Percentiles rank a stretch among this genome's conserved stretches.
Evolutionary conservation across 2,113 vertebrate species (phyloP).

Genomic region (Oncorhynchus keta): DNA sequence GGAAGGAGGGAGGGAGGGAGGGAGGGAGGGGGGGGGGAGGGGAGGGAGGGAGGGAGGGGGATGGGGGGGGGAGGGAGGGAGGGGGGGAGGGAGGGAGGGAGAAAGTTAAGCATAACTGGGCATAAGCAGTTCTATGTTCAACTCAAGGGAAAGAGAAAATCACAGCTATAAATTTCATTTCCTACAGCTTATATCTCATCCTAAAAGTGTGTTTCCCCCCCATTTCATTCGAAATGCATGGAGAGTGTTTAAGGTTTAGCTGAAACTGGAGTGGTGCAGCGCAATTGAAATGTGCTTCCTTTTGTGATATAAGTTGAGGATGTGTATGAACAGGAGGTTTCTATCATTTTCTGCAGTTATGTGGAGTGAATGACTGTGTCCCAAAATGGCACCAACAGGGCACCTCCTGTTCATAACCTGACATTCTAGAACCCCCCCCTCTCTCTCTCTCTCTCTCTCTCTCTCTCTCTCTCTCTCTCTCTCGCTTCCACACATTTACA

Average conservation of each 20-base stretch:
- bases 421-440: constrained; percentile 18
- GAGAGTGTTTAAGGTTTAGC: neutral
- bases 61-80: no score
- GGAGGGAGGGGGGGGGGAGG: no score
- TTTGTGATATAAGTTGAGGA: constrained; percentile 10
- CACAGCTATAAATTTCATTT: constrained; percentile 25
- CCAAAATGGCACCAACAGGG: neutral
- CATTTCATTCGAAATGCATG: neutral
- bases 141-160: constrained; percentile 30
- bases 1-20: no score
- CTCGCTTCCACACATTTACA: no score
- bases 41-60: no score
- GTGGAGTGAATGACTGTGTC: no score
- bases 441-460: no score
- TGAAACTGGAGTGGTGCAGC: neutral
- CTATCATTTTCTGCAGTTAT: no score
- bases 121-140: neutral
- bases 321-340: no score
- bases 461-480: no score
- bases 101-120: neutral
- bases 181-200: constrained; percentile 5
- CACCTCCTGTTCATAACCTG: neutral
- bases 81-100: no score
- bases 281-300: neutral
- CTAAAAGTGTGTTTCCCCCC: neutral